These are phyloP conservation scores for Hylaeus anthracinus DNA, from an alignment of 1,140 invertebrate species.

Conservation along the genomic window DNA sequence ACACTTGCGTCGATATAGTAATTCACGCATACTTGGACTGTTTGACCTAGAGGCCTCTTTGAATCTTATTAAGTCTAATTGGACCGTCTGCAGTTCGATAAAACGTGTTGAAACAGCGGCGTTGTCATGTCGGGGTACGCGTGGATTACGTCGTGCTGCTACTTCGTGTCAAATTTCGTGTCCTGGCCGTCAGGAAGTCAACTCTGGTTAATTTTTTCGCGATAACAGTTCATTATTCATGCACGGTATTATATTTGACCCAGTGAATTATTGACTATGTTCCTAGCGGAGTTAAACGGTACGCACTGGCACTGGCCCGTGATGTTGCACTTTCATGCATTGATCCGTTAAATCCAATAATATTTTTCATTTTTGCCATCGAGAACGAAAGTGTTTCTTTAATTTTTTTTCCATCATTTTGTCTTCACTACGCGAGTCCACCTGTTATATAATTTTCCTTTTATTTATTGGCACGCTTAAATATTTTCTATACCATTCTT, in stretches of 20 bases:
- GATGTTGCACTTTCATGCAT: background rate
- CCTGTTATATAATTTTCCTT: too few species aligned
- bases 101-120: conserved; percentile 13
- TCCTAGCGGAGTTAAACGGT: background rate
- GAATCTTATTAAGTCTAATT: conserved; percentile 50
- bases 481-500: too few species aligned
- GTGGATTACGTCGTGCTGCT: too few species aligned
- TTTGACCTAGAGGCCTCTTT: conserved; percentile 27
- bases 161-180: too few species aligned
- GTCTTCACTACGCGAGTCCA: too few species aligned
- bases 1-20: background rate
- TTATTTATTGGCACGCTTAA: too few species aligned
- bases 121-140: background rate
- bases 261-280: background rate
- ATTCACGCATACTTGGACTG: conserved; percentile 13
- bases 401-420: too few species aligned
- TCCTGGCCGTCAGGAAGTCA: background rate
- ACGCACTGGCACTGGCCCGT: background rate
- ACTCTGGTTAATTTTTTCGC: background rate
- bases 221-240: background rate
- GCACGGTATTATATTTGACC: background rate
- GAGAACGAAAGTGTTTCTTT: too few species aligned
- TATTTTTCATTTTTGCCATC: too few species aligned
- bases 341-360: background rate
- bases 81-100: conserved; percentile 11